phyloP scores from a whole-genome alignment of 1,140 invertebrate species.

The Hermetia illucens region DNA sequence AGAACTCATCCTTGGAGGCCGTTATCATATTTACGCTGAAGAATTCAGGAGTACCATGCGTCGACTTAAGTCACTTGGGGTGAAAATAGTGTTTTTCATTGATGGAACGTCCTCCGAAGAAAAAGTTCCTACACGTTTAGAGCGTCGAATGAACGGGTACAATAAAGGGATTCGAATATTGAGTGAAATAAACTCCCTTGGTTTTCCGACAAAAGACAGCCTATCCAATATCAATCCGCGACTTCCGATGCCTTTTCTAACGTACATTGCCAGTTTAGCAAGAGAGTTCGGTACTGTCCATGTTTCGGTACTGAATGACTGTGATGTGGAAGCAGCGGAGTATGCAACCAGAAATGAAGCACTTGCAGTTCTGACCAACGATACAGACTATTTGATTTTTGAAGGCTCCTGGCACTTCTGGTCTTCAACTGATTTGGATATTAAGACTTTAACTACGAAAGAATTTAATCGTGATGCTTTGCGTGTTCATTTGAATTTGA shows the following conservation, averaged over 20 bases:
- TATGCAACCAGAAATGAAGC: background rate
- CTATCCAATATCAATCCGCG: background rate
- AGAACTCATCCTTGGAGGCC: no score
- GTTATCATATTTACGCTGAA: no score
- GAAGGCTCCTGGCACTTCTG: background rate
- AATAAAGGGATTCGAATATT: background rate
- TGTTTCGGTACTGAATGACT: background rate
- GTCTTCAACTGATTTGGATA: background rate
- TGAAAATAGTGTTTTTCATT: no score
- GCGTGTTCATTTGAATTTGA: background rate
- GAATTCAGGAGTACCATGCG: no score
- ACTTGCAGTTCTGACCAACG: conserved; percentile 1
- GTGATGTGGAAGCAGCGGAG: background rate
- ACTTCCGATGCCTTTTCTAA: background rate
- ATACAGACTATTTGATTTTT: conserved; percentile 3
- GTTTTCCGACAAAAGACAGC: background rate
- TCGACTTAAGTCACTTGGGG: no score
- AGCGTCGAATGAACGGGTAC: background rate
- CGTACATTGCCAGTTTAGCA: background rate
- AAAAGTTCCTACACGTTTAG: background rate
- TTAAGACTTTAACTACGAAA: background rate
- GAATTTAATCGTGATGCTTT: background rate
- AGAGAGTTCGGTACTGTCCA: background rate
- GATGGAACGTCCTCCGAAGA: background rate
- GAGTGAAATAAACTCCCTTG: background rate